Evolutionary conservation across 2,797 vertebrate genomes (phyloP).

Genomic region (Enteromius trimaculatus): DNA sequence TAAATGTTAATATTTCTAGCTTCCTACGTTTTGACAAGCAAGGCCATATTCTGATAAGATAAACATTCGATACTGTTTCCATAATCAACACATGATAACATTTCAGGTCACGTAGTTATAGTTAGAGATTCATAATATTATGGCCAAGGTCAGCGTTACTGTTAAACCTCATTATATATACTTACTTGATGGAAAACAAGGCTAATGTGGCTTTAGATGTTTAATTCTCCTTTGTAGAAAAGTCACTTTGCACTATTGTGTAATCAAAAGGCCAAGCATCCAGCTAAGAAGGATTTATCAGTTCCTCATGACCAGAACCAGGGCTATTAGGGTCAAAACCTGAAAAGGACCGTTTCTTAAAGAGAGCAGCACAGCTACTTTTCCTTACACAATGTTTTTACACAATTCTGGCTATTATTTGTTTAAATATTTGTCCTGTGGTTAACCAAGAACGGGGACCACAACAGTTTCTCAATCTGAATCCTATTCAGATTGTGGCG

Average conservation of each 20-base stretch:
- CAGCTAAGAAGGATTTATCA: constrained; percentile 54
- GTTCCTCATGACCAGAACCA: constrained; percentile 46
- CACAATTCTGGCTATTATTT: neutral
- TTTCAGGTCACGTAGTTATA: neutral
- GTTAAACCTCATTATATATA: neutral
- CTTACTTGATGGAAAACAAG: neutral
- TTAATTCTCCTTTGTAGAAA: constrained; percentile 36
- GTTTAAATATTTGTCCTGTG: neutral
- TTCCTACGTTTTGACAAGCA: constrained; percentile 1
- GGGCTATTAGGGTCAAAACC: constrained; percentile 47
- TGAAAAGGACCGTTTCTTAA: constrained; percentile 11
- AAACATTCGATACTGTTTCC: constrained; percentile 21
- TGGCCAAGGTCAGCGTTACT: neutral
- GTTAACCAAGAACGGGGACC: constrained; percentile 3
- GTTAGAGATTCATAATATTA: neutral
- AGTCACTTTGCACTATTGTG: constrained; percentile 36
- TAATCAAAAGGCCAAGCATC: constrained; percentile 42
- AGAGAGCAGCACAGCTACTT: neutral
- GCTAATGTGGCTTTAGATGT: constrained; percentile 26
- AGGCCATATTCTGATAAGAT: constrained; percentile 30
- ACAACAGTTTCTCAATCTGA: constrained; percentile 7
- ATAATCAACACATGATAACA: neutral
- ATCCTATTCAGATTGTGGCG: neutral
- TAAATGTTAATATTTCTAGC: too few relatives aligned
- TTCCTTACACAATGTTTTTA: constrained; percentile 21